A percentile compares a stretch with the other conserved stretches of the same genome.
phyloP scores from a whole-genome alignment of 2,113 vertebrate genomes.

The Cololabis saira region DNA sequence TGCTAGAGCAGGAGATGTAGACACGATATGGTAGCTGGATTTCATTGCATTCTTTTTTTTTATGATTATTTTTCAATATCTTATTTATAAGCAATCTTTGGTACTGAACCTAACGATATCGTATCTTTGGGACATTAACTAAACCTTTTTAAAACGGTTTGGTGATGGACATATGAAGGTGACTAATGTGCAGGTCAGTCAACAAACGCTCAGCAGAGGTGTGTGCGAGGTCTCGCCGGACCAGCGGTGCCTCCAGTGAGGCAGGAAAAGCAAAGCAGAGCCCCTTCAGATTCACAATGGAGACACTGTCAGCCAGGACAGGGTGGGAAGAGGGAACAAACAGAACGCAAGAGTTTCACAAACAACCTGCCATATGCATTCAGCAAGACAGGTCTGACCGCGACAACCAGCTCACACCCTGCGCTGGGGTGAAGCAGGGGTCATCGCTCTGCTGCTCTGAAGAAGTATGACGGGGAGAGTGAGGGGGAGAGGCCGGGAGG shows the following conservation, averaged over 20 bases:
- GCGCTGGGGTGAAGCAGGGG: slow-evolving; percentile 59
- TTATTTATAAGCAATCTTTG: too few species aligned
- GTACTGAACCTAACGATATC: background rate
- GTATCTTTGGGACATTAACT: background rate
- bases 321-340: slow-evolving; percentile 72
- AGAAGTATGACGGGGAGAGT: slow-evolving; percentile 21
- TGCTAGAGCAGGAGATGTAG: slow-evolving; percentile 50
- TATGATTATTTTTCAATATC: background rate
- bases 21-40: slow-evolving; percentile 44
- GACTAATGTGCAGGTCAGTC: slow-evolving; percentile 61
- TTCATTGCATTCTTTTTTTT: slow-evolving; percentile 51
- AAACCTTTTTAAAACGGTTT: background rate
- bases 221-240: slow-evolving; percentile 47
- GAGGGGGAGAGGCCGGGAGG: background rate
- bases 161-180: slow-evolving; percentile 12
- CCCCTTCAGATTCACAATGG: slow-evolving; percentile 69
- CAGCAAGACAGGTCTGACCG: slow-evolving; percentile 73
- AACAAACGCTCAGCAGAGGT: slow-evolving; percentile 49
- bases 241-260: slow-evolving; percentile 62
- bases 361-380: slow-evolving; percentile 78
- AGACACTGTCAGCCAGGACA: slow-evolving; percentile 64
- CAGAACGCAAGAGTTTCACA: slow-evolving; percentile 74
- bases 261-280: slow-evolving; percentile 63
- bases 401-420: slow-evolving; percentile 57
- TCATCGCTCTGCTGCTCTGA: slow-evolving; percentile 39